Conservation (phyloP, 1,140 invertebrate species). For the Conopomorpha cramerella region DNA sequence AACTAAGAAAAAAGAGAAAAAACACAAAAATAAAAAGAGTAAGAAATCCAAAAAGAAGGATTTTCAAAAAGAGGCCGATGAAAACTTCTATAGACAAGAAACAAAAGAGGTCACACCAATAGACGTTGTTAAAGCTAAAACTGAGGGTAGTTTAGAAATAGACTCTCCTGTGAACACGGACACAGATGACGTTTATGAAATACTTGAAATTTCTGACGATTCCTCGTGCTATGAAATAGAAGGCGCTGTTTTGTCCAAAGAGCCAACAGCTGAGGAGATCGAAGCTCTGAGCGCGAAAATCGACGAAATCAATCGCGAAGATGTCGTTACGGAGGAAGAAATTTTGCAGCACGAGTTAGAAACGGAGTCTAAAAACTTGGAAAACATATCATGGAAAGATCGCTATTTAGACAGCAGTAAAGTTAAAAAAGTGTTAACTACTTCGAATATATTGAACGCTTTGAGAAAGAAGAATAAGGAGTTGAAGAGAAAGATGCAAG, state of each 20-base stretch:
- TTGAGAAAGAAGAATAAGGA: slow-evolving; percentile 64
- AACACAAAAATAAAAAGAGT: slow-evolving; percentile 34
- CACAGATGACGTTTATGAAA: slow-evolving; percentile 26
- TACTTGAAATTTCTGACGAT: slow-evolving; percentile 47
- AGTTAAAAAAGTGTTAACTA: slow-evolving; percentile 61
- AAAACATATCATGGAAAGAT: slow-evolving; percentile 51
- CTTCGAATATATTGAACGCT: slow-evolving; percentile 60
- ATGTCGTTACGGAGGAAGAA: slow-evolving; percentile 17
- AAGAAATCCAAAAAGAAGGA: slow-evolving; percentile 27
- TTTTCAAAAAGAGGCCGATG: slow-evolving; percentile 33
- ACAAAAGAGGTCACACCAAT: neutral
- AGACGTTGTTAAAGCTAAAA: neutral
- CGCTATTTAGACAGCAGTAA: slow-evolving; percentile 56
- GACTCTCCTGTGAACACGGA: slow-evolving; percentile 5
- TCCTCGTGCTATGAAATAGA: slow-evolving; percentile 46
- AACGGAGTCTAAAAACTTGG: slow-evolving; percentile 10
- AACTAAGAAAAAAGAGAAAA: slow-evolving; percentile 14
- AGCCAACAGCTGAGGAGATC: slow-evolving; percentile 41
- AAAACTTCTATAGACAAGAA: slow-evolving; percentile 25
- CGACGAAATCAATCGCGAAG: slow-evolving; percentile 40
- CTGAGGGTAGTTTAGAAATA: slow-evolving; percentile 1
- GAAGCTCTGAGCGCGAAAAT: slow-evolving; percentile 48
- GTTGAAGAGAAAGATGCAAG: slow-evolving; percentile 51
- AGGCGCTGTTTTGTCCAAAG: slow-evolving; percentile 39
- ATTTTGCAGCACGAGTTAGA: slow-evolving; percentile 10